Evolutionary conservation across 2,113 vertebrate genomes (phyloP), one percentile per base, ranked within the genome.

Genomic region (Caretta caretta): DNA sequence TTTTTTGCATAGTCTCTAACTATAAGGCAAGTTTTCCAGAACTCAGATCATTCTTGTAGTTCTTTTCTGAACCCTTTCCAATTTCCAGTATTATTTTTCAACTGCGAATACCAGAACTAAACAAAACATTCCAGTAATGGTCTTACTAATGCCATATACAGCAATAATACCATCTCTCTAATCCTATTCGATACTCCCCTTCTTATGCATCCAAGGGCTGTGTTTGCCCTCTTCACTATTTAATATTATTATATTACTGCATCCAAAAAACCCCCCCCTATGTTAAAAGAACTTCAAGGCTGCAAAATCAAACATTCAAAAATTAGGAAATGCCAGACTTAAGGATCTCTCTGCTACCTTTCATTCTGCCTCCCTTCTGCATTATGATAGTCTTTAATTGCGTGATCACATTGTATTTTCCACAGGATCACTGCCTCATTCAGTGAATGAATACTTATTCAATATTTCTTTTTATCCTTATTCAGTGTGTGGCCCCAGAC

Each of bases 181-280:
- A 13, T 20, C 31, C 83, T 92, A 65, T 65, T 59, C 87, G 69
- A 35, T 27, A 89, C 65, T 54, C 82, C 85, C 51, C 20, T 83
- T 56, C 56, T 53, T 90, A 53, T 88, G 50, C 38, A 24, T 84
- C 75, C 59, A 91, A 84, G 22, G 3, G 65, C 35, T 72, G 65
- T 72, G 65, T 72, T 72, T 72, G 17, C 69, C 76, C n/a, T 10
- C 80, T 65, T 83, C 88, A 35, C 50, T 92, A 81, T 88, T 84
- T 79, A 79, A 31, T 88, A 38, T 0, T n/a, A 12, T 86, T 25
- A 29, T 1, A 59, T 4, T 50, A 48, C 79, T 54, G 19, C 24
- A 25, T 12, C 53, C 50, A 79, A 35, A n/a, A 88, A 93, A 89
- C 8, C 2, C 7, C n/a, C 7, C 42, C 92, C 0, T 0, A 35